Conservation (phyloP, 2,113 vertebrate genomes). For the Phyllostomus hastatus region DNA sequence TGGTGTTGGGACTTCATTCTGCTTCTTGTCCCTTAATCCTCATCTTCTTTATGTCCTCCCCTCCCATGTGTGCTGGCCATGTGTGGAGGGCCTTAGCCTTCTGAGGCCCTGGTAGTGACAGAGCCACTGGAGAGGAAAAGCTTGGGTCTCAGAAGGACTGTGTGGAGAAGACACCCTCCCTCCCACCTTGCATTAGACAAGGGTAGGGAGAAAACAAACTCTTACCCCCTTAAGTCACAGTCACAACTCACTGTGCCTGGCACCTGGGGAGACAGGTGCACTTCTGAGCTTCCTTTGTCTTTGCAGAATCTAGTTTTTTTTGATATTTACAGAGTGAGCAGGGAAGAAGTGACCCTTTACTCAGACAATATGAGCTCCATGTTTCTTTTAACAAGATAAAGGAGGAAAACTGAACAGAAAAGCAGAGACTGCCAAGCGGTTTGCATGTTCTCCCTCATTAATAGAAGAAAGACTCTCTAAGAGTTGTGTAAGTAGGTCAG, state of each 20-base stretch:
- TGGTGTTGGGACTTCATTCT: neutral
- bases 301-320: neutral
- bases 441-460: fast-evolving
- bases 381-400: neutral
- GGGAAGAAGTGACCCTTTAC: neutral
- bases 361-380: neutral
- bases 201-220: neutral
- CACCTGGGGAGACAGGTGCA: neutral
- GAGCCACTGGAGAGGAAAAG: neutral
- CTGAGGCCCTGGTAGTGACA: neutral
- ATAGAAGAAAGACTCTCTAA: no score
- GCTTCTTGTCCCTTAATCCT: neutral
- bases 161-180: neutral
- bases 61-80: neutral
- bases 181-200: fast-evolving
- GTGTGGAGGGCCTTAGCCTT: neutral
- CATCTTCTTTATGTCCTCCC: neutral
- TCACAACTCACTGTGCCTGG: neutral
- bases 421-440: neutral
- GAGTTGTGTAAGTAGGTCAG: neutral
- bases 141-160: neutral
- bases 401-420: neutral
- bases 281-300: neutral
- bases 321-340: neutral
- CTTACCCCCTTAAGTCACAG: neutral